Evolutionary conservation across 2,113 vertebrate genomes (phyloP).

Genomic region (Cochlearius cochlearius): DNA sequence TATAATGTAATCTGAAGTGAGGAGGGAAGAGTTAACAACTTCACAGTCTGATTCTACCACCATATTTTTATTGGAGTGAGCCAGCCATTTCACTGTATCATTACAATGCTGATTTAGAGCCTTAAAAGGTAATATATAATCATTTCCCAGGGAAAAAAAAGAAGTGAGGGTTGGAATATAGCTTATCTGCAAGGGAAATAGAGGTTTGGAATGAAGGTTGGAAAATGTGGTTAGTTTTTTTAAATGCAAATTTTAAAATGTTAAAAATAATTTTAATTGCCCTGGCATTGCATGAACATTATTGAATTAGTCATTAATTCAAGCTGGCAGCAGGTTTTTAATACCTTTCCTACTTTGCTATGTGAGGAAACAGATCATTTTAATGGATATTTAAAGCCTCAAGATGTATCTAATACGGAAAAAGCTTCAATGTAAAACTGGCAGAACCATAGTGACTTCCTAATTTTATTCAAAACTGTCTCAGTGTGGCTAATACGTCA

Average conservation of each 20-base stretch:
- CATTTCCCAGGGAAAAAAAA: neutral
- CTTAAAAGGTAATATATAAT: neutral
- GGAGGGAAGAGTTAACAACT: neutral
- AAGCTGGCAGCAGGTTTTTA: neutral
- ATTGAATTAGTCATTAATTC: conserved; percentile 18
- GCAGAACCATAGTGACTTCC: neutral
- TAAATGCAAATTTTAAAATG: neutral
- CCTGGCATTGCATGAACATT: neutral
- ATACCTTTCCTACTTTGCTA: neutral
- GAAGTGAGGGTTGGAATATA: neutral
- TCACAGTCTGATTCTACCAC: neutral
- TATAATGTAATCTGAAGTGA: neutral
- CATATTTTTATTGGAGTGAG: neutral
- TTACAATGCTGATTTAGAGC: neutral
- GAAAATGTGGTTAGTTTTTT: neutral
- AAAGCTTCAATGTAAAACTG: neutral
- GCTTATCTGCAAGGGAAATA: neutral
- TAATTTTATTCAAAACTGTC: neutral
- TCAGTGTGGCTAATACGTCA: fast-evolving
- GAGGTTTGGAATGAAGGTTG: neutral
- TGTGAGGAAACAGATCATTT: neutral
- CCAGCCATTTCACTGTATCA: neutral
- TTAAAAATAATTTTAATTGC: conserved; percentile 33
- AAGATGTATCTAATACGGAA: neutral
- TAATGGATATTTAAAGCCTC: neutral